Evolutionary conservation across 2,113 vertebrate species (phyloP), one percentile per base, ranked within the genome.

Genomic region (Brachypteracias leptosomus): DNA sequence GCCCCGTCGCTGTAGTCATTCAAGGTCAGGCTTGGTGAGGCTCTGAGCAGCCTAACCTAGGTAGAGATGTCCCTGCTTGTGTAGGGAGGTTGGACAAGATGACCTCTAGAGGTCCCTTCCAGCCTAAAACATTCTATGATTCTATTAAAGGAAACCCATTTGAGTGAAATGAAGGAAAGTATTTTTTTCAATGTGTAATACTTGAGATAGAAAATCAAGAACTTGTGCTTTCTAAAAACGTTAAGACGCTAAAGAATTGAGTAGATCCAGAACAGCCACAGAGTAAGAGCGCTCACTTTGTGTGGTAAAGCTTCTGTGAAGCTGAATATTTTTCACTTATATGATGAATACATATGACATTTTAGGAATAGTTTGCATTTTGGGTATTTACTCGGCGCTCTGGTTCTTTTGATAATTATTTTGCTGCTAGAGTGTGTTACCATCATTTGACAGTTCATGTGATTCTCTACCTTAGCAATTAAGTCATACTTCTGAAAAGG

Each of bases 401-500:
- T 35, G 25, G 62, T 80, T 88, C 38, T 88, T 93, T 57, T 38
- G 49, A 58, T 80, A 71, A 51, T 85, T 62, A 59, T 61, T 85
- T n/a, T 61, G 40, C 22, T 68, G 28, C 59, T 79, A 15, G 36
- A 92, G 51, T 0, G 0, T 74, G 26, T 95, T 92, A 29, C 29
- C 9, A 31, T 52, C 16, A 33, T 83, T 66, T 92, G 61, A 68
- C 35, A 77, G 52, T 46, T 88, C 51, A 16, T n/a, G 55, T 86
- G 59, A 55, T 85, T 88, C 26, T 90, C 68, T 58, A 83, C 75
- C 75, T 88, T 94, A 82, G 18, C 75, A 59, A 83, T 83, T 91
- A 91, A 89, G 89, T 90, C 55, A 57, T 82, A 65, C 68, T 77
- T 92, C 80, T 87, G 87, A 71, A 95, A 95, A 95, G 73, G 80